Percentiles rank a stretch among this genome's conserved stretches.
Conservation (phyloP, 2,113 vertebrate genomes). For the Oncorhynchus masou region DNA sequence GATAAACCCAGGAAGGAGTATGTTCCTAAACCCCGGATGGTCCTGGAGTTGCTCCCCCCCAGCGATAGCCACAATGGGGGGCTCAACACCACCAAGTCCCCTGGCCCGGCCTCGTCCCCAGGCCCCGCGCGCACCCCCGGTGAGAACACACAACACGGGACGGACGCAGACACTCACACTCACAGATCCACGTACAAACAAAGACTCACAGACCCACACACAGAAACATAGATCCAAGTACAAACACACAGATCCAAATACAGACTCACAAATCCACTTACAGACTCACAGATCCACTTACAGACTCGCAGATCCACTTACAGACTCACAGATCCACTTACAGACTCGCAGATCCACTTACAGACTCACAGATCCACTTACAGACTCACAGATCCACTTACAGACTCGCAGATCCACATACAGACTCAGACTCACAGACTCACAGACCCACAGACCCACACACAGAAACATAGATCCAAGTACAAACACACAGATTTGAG, state of each 20-base stretch:
- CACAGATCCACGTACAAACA: constrained; percentile 11
- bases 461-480: too few relatives aligned
- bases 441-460: too few relatives aligned
- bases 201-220: constrained; percentile 14
- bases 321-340: too few relatives aligned
- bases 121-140: constrained; percentile 65
- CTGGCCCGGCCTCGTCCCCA: constrained; percentile 28
- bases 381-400: too few relatives aligned
- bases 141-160: not conserved
- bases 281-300: too few relatives aligned
- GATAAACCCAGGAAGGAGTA: constrained; percentile 88
- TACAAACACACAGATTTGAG: too few relatives aligned
- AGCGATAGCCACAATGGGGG: constrained; percentile 90
- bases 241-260: not conserved
- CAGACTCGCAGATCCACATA: too few relatives aligned
- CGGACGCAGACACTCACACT: not conserved
- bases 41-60: constrained; percentile 82
- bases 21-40: constrained; percentile 88
- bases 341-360: too few relatives aligned
- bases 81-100: constrained; percentile 85
- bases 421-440: too few relatives aligned
- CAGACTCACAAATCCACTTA: too few relatives aligned
- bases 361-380: too few relatives aligned
- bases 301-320: too few relatives aligned
- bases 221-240: not conserved